Conservation (phyloP, 2,113 vertebrate genomes). For the Acrocephalus arundinaceus region DNA sequence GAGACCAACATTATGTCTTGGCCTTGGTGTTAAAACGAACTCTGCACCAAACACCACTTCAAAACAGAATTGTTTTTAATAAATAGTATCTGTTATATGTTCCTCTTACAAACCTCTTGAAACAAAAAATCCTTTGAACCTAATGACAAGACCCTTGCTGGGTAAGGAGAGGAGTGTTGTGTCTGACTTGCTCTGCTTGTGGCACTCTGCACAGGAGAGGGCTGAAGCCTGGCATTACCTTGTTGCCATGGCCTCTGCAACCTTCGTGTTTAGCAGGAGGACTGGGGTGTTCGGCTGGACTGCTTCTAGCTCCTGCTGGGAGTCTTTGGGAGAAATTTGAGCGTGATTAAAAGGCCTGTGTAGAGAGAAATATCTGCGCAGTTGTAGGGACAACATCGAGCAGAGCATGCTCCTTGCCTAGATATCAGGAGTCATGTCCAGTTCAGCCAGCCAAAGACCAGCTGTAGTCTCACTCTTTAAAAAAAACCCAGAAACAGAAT, state of each 20-base stretch:
- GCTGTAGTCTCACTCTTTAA: background rate
- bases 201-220: background rate
- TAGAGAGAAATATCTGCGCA: background rate
- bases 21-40: background rate
- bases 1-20: background rate
- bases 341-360: background rate
- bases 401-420: background rate
- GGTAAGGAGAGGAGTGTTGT: background rate
- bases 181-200: background rate
- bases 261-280: background rate
- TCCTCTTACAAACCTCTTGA: background rate
- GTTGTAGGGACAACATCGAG: fast-evolving
- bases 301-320: background rate
- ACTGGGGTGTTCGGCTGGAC: background rate
- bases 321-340: background rate
- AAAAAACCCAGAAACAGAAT: background rate
- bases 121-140: background rate
- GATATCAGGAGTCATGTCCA: background rate
- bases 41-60: background rate
- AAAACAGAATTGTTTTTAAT: background rate
- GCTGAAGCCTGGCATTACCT: background rate
- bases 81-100: background rate
- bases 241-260: background rate
- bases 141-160: background rate
- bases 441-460: background rate